phyloP scores from a whole-genome alignment of 2,888 invertebrate species.

The Nomada flava region DNA sequence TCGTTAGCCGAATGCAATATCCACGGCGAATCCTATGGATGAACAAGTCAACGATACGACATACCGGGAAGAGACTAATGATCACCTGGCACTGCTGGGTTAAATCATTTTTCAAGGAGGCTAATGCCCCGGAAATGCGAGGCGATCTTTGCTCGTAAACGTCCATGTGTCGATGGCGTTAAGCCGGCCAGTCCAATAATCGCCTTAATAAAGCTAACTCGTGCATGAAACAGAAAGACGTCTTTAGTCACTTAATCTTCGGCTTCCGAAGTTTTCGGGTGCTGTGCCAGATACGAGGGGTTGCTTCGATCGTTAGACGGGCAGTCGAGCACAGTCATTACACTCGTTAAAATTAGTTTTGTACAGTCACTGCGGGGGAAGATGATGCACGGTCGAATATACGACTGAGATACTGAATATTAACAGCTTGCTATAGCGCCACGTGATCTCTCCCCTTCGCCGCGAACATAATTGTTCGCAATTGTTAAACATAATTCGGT shows the following conservation, averaged over 20 bases:
- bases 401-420: slow-evolving; percentile 38
- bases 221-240: neutral
- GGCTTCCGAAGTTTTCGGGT: neutral
- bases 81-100: slow-evolving; percentile 23
- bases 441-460: slow-evolving; percentile 2
- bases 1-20: slow-evolving; percentile 46
- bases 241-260: slow-evolving; percentile 26
- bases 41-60: slow-evolving; percentile 33
- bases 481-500: neutral
- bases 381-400: slow-evolving; percentile 41
- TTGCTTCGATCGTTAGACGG: slow-evolving; percentile 1
- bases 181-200: slow-evolving; percentile 11
- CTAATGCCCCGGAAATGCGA: slow-evolving; percentile 45
- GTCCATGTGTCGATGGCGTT: neutral
- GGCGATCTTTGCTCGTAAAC: neutral
- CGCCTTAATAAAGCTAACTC: slow-evolving; percentile 34
- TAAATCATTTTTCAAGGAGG: slow-evolving; percentile 19
- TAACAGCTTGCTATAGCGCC: slow-evolving; percentile 11
- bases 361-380: slow-evolving; percentile 8
- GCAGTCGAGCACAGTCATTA: slow-evolving; percentile 23
- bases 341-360: slow-evolving; percentile 26
- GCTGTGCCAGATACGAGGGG: slow-evolving; percentile 3
- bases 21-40: slow-evolving; percentile 8
- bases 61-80: slow-evolving; percentile 38
- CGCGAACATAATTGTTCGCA: neutral